Evolutionary conservation across 1,140 invertebrate genomes (phyloP), one percentile per base, ranked within the genome.

Genomic region (Lordiphosa collinella): DNA sequence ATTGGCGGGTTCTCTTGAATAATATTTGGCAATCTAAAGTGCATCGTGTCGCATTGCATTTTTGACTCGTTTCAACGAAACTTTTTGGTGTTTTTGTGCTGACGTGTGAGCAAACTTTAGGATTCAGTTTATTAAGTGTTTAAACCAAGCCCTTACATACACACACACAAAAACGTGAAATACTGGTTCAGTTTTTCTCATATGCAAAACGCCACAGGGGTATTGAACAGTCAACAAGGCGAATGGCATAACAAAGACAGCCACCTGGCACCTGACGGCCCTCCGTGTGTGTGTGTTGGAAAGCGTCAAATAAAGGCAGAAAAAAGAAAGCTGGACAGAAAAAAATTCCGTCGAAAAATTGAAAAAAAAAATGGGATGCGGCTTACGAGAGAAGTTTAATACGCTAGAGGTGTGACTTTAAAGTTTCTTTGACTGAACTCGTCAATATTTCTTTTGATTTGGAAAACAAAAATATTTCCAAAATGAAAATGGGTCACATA

Each of bases 11-110:
- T 38, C 66, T 44, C 38, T 35, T 62, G 36, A 4, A 11, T 29
- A 51, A 58, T 43, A 72, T 58, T 66, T 66, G 65, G 65, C 54
- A 78, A 44, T 41, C 55, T 37, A 31, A 53, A 66, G 51, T 74
- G 65, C 69, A 62, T 40, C 50, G 60, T 78, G 73, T 59, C 51
- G 63, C 58, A 51, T 52, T 50, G 58, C 51, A 72, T 61, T 66
- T 67, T 73, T 40, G 50, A 41, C 53, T 65, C 8, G 37, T 58
- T 44, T 38, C 56, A 52, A 50, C 49, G 38, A 50, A 41, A 49
- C 61, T 55, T 46, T 80, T 61, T 55, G 44, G 60, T 62, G 64
- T 55, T 80, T 80, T 12, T 54, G 5, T 25, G 2, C 22, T 25
- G 67, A 79, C 60, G 53, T 69, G 57, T 51, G 64, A 47, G 35